phyloP scores from a whole-genome alignment of 2,113 vertebrate species.

The Nibea coibor region DNA sequence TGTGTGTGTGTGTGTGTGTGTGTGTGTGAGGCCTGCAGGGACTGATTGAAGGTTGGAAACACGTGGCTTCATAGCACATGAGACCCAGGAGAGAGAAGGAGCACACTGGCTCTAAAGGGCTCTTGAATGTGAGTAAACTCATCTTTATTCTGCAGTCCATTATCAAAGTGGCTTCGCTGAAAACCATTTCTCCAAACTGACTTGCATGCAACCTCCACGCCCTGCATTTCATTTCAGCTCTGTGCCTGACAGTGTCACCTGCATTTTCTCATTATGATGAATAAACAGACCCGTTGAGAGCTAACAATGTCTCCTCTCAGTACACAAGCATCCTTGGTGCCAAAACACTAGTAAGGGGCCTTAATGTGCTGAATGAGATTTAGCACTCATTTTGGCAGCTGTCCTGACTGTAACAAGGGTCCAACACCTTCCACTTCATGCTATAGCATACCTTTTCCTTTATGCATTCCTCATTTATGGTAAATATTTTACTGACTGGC shows the following conservation, averaged over 20 bases:
- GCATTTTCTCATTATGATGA: slow-evolving; percentile 58
- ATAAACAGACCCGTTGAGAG: slow-evolving; percentile 57
- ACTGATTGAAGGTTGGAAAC: slow-evolving; percentile 40
- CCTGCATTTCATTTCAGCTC: slow-evolving; percentile 31
- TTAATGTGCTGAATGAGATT: slow-evolving; percentile 58
- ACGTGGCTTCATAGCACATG: slow-evolving; percentile 3
- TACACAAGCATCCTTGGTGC: slow-evolving; percentile 41
- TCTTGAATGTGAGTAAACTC: slow-evolving; percentile 50
- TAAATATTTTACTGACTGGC: slow-evolving; percentile 61
- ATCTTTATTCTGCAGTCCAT: slow-evolving; percentile 58
- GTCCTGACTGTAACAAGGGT: slow-evolving; percentile 26
- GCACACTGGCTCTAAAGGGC: neutral
- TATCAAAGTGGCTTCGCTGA: slow-evolving; percentile 33
- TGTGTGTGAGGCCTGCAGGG: neutral
- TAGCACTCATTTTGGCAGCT: slow-evolving; percentile 47
- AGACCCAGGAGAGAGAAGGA: slow-evolving; percentile 3
- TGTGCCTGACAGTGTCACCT: slow-evolving; percentile 33
- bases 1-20: neutral
- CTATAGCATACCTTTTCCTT: slow-evolving; percentile 17
- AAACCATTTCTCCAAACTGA: slow-evolving; percentile 37
- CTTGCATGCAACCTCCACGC: neutral
- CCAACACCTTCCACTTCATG: neutral
- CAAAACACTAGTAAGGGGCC: slow-evolving; percentile 42
- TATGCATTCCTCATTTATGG: slow-evolving; percentile 28
- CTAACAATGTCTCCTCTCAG: slow-evolving; percentile 39